A percentile compares a stretch with the other conserved stretches of the same genome.
Conservation (phyloP, 2,113 vertebrate species). For the Procapra przewalskii region DNA sequence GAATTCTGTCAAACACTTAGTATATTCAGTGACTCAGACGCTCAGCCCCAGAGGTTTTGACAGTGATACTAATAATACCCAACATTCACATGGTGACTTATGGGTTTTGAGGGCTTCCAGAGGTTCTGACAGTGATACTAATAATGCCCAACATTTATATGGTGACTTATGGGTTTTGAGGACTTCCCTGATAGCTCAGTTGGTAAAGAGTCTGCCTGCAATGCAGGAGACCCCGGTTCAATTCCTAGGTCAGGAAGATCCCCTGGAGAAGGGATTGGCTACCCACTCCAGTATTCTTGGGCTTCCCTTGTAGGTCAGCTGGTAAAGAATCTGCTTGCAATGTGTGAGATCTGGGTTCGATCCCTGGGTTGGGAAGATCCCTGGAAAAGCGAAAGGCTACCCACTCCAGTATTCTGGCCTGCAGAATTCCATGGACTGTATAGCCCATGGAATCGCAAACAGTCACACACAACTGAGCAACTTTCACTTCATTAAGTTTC, state of each 20-base stretch:
- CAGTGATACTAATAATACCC: not conserved
- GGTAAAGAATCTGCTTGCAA: not conserved
- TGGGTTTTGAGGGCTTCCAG: not conserved
- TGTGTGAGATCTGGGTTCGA: rapidly evolving
- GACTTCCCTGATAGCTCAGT: not conserved
- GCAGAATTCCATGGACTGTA: not conserved
- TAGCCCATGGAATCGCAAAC: not conserved
- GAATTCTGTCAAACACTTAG: not conserved
- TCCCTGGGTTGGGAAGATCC: not conserved
- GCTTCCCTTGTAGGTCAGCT: not conserved
- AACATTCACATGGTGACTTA: not conserved
- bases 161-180: not conserved
- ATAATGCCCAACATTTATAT: not conserved
- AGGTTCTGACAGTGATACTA: not conserved
- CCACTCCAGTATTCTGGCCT: not conserved
- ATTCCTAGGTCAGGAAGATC: not conserved
- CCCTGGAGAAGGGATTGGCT: not conserved
- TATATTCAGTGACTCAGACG: not conserved
- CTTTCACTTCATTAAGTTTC: not conserved
- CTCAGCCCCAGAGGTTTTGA: not conserved
- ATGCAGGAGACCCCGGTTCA: not conserved
- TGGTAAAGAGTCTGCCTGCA: not conserved
- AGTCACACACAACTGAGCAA: not conserved
- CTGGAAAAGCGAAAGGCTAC: not conserved
- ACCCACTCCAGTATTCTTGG: not conserved